These are phyloP conservation scores for Poecile atricapillus DNA, from an alignment of 2,113 vertebrate genomes.

Conservation along the genomic window DNA sequence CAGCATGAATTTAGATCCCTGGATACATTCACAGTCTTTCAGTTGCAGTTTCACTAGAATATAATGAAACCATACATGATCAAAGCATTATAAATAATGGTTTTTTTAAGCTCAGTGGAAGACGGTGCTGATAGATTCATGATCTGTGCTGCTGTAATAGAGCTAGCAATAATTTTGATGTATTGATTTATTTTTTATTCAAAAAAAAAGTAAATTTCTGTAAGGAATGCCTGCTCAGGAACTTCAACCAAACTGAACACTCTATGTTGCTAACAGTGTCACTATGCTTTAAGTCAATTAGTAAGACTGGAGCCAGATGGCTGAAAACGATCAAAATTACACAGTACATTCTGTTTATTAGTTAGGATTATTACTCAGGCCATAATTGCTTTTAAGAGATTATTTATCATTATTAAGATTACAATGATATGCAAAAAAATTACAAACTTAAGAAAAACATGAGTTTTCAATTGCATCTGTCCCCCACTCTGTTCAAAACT, in stretches of 20 bases:
- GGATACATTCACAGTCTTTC: conserved; percentile 11
- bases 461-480: background rate
- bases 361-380: conserved; percentile 51
- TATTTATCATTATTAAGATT: conserved; percentile 53
- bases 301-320: conserved; percentile 58
- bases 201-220: background rate
- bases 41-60: background rate
- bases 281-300: conserved; percentile 55
- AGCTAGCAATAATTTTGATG: background rate
- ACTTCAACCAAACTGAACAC: background rate
- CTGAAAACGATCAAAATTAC: conserved; percentile 47
- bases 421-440: background rate
- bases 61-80: background rate
- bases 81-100: conserved; percentile 34
- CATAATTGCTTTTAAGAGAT: conserved; percentile 58
- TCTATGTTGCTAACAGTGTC: background rate
- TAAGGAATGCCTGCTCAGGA: background rate
- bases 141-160: background rate
- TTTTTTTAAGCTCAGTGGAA: background rate
- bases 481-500: background rate
- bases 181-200: background rate
- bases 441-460: background rate
- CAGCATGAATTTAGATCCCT: conserved; percentile 32
- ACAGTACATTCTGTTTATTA: conserved; percentile 62
- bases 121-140: background rate